Percentiles rank a stretch among this genome's conserved stretches.
These are phyloP conservation scores for Ectemnius lituratus DNA, from an alignment of 2,888 invertebrate genomes.

Conservation along the genomic window DNA sequence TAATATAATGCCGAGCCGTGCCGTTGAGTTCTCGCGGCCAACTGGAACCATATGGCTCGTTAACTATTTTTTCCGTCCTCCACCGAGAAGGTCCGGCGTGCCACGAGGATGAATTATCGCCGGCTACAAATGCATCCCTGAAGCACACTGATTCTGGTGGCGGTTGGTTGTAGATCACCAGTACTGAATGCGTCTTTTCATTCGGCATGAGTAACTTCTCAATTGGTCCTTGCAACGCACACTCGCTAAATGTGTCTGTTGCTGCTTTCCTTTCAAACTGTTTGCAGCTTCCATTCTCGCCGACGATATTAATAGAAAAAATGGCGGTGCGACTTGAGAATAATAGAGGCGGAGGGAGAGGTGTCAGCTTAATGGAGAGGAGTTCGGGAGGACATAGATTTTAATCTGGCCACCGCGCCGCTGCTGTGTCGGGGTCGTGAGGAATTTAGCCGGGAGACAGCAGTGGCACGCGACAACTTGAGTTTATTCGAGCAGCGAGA, in stretches of 20 bases:
- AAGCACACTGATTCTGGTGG: conserved; percentile 34
- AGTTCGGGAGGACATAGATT: conserved; percentile 39
- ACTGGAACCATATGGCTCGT: conserved; percentile 27
- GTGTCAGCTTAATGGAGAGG: not conserved
- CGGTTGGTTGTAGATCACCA: too few relatives aligned
- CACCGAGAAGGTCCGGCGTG: conserved; percentile 5
- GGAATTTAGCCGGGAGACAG: conserved; percentile 34
- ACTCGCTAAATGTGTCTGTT: too few relatives aligned
- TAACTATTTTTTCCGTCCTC: conserved; percentile 28
- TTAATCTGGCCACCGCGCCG: conserved; percentile 33
- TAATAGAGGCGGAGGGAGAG: not conserved
- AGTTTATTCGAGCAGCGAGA: conserved; percentile 49
- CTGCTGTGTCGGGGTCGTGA: conserved; percentile 12
- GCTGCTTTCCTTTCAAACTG: too few relatives aligned
- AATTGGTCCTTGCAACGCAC: too few relatives aligned
- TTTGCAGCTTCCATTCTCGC: too few relatives aligned
- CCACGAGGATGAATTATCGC: conserved; percentile 47
- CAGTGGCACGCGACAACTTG: conserved; percentile 56
- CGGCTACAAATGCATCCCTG: conserved; percentile 25
- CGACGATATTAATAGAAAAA: too few relatives aligned
- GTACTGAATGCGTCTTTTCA: too few relatives aligned
- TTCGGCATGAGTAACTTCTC: too few relatives aligned
- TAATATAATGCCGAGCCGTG: conserved; percentile 25
- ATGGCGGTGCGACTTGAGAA: too few relatives aligned
- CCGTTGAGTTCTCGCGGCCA: conserved; percentile 12